Conservation (phyloP, 2,888 invertebrate species). For the Mythimna lalbum region DNA sequence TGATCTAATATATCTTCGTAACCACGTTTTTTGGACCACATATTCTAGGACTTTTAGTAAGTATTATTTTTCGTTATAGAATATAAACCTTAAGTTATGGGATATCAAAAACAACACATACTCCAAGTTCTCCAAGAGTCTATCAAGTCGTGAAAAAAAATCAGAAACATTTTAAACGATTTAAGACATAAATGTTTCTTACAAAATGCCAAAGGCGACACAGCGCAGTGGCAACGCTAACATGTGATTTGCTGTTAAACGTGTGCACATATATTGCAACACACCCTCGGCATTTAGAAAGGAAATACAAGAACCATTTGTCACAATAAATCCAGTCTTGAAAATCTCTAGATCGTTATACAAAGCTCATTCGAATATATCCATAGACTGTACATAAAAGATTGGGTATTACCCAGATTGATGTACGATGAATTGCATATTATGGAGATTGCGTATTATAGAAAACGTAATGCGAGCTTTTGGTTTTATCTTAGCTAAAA, state of each 20-base stretch:
- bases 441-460: slow-evolving; percentile 31
- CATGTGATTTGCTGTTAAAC: slow-evolving; percentile 29
- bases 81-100: too few species aligned
- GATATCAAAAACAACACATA: too few species aligned
- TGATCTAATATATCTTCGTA: too few species aligned
- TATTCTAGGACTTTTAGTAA: too few species aligned
- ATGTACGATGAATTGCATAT: slow-evolving; percentile 44
- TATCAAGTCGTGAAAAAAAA: not conserved
- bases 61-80: too few species aligned
- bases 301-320: slow-evolving; percentile 24
- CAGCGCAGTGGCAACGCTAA: slow-evolving; percentile 10
- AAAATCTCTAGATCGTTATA: slow-evolving; percentile 15
- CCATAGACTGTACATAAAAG: slow-evolving; percentile 15
- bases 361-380: slow-evolving; percentile 37
- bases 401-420: slow-evolving; percentile 32
- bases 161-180: not conserved
- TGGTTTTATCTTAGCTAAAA: slow-evolving; percentile 26
- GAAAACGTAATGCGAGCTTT: slow-evolving; percentile 19
- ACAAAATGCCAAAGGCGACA: slow-evolving; percentile 26
- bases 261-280: slow-evolving; percentile 30
- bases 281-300: slow-evolving; percentile 26
- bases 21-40: too few species aligned
- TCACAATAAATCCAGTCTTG: slow-evolving; percentile 15
- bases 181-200: slow-evolving; percentile 1
- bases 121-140: not conserved